Evolutionary conservation across 2,113 vertebrate genomes (phyloP).

Genomic region (Heterotilapia buettikoferi): DNA sequence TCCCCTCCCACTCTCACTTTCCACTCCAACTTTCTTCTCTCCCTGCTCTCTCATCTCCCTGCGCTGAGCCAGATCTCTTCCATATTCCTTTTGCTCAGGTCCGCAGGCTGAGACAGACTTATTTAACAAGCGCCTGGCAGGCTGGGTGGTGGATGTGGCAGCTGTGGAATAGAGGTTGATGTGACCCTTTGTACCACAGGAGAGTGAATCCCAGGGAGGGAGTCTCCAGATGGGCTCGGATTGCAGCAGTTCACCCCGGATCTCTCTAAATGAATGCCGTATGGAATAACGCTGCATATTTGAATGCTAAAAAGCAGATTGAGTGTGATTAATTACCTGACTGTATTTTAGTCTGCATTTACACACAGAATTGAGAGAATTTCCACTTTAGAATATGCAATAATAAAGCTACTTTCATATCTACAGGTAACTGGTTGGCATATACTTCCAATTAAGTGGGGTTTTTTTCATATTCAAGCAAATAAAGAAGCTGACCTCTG

Average conservation of each 20-base stretch:
- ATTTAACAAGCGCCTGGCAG: slow-evolving; percentile 60
- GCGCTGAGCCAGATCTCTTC: slow-evolving; percentile 31
- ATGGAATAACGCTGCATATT: slow-evolving; percentile 51
- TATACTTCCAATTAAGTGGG: not conserved
- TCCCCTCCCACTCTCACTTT: slow-evolving; percentile 33
- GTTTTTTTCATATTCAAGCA: not conserved
- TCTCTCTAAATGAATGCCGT: slow-evolving; percentile 44
- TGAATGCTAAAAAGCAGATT: slow-evolving; percentile 50
- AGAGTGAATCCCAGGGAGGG: slow-evolving; percentile 58
- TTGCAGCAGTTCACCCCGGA: slow-evolving; percentile 58
- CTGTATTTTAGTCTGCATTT: slow-evolving; percentile 30
- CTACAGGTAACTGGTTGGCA: not conserved
- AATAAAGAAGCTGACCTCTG: slow-evolving; percentile 13
- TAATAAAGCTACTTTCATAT: not conserved
- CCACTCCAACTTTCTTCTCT: slow-evolving; percentile 42
- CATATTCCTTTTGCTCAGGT: slow-evolving; percentile 40
- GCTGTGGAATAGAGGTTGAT: slow-evolving; percentile 52
- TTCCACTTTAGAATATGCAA: not conserved
- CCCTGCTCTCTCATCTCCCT: slow-evolving; percentile 29
- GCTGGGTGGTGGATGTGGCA: slow-evolving; percentile 52
- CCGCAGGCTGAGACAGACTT: slow-evolving; percentile 46
- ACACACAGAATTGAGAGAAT: not conserved
- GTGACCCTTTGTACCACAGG: slow-evolving; percentile 43
- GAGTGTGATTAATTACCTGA: slow-evolving; percentile 54
- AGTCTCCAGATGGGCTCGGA: slow-evolving; percentile 65